Evolutionary conservation across 2,113 vertebrate genomes (phyloP).

Genomic region (Clarias batrachus): DNA sequence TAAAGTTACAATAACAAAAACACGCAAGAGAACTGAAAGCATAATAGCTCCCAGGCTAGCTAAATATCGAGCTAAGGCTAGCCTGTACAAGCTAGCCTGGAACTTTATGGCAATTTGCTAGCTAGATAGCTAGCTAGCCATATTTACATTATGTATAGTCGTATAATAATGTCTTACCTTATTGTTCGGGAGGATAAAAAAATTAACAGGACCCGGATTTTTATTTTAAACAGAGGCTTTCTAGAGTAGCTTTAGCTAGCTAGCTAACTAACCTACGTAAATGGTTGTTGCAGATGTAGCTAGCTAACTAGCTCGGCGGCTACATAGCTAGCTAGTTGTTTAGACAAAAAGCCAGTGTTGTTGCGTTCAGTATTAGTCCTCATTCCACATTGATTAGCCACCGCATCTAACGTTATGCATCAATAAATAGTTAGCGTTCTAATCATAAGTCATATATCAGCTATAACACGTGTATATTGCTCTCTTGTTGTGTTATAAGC

Average conservation of each 20-base stretch:
- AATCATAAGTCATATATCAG: conserved; percentile 2
- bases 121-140: conserved; percentile 13
- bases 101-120: conserved; percentile 29
- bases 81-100: conserved; percentile 29
- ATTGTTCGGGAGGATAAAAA: neutral
- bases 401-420: neutral
- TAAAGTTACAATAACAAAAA: neutral
- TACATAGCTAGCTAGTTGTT: conserved; percentile 47
- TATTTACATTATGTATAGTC: neutral
- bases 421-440: neutral
- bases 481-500: conserved; percentile 50
- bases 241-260: conserved; percentile 19
- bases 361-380: conserved; percentile 30
- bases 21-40: neutral
- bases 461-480: conserved; percentile 28
- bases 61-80: conserved; percentile 25
- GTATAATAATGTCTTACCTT: conserved; percentile 40
- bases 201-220: neutral
- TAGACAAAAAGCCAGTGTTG: conserved; percentile 43
- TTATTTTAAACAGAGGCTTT: neutral
- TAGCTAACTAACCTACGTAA: conserved; percentile 30
- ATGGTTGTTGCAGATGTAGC: conserved; percentile 28
- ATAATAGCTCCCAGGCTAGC: neutral
- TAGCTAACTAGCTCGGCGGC: conserved; percentile 52
- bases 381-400: conserved; percentile 23